Evolutionary conservation across 2,888 invertebrate species (phyloP), one percentile per base, ranked within the genome.

Genomic region (Dermolepida albohirtum): DNA sequence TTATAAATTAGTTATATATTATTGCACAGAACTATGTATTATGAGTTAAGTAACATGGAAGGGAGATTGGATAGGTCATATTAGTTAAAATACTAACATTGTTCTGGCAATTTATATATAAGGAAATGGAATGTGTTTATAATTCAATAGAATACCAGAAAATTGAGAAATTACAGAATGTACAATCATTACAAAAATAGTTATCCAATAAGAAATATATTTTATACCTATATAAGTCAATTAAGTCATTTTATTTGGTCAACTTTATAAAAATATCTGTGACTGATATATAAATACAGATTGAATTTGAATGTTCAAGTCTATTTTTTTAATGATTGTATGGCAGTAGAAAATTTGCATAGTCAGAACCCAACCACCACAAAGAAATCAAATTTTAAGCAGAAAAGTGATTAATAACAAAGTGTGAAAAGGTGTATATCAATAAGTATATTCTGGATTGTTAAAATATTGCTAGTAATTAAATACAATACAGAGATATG

Each of bases 361-460:
- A 70, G 62, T 54, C 50, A 71, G 71, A 71, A 71, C 71, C 69
- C 71, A 72, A 71, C 71, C 67, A 71, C 72, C 68, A 52, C 40
- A 50, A 1, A 41, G 11, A 47, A 34, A 34, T 10, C 16, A 27
- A 52, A 52, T 52, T 11, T n/a, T n/a, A 14, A 43, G 12, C 17
- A 40, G 14, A 12, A 64, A 52, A 44, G 43, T 39, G 11, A 34
- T 40, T 29, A 63, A 29, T 29, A 6, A 27, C 2, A 51, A 6
- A 6, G 27, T 16, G 22, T 52, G 10, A 52, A 52, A 22, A 52
- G n/a, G 52, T 12, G 27, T 5, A 10, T 16, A 1, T 16, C 17
- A 29, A 55, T 10, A 34, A 40, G 10, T 34, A 10, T 34, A 7
- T 34, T 34, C 10, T 6, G 6, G 1, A 34, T 6, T 6, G 34